phyloP scores from a whole-genome alignment of 2,113 vertebrate species.

The Nothobranchius kuhntae region DNA sequence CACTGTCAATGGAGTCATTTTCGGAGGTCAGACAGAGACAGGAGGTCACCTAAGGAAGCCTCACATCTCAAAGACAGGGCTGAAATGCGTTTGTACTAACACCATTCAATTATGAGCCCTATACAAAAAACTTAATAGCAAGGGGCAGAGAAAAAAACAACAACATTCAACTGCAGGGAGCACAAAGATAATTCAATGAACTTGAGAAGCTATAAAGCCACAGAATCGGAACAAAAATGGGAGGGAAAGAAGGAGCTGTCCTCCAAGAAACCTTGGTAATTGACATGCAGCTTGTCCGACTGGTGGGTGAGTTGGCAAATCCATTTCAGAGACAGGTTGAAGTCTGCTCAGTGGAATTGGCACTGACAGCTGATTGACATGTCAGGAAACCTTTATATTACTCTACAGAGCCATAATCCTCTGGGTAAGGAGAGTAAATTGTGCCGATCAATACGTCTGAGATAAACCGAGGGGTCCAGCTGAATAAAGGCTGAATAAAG shows the following conservation, averaged over 20 bases:
- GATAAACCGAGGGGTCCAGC: constrained; percentile 65
- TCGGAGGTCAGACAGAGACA: constrained; percentile 48
- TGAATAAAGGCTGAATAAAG: constrained; percentile 50
- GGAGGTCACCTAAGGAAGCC: constrained; percentile 27
- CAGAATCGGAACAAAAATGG: constrained; percentile 34
- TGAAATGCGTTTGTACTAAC: neutral
- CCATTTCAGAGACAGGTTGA: constrained; percentile 61
- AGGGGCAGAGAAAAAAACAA: constrained; percentile 23
- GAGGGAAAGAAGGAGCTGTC: constrained; percentile 15
- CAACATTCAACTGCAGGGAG: neutral
- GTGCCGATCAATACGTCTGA: constrained; percentile 73
- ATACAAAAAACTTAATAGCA: constrained; percentile 21
- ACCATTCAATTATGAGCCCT: neutral
- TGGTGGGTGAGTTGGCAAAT: constrained; percentile 48
- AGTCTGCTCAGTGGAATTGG: constrained; percentile 69
- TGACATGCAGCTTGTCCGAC: constrained; percentile 46
- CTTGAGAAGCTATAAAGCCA: constrained; percentile 14
- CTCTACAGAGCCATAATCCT: constrained; percentile 75
- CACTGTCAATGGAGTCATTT: constrained; percentile 57
- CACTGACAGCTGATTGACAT: constrained; percentile 76
- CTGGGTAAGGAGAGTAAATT: constrained; percentile 74
- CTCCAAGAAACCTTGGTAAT: constrained; percentile 50
- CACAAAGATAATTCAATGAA: constrained; percentile 25
- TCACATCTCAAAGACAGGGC: constrained; percentile 30
- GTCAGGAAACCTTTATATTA: constrained; percentile 80